Percentiles rank a stretch among this genome's conserved stretches.
Evolutionary conservation across 2,797 vertebrate species (phyloP).

Genomic region (Ispidina lecontei): DNA sequence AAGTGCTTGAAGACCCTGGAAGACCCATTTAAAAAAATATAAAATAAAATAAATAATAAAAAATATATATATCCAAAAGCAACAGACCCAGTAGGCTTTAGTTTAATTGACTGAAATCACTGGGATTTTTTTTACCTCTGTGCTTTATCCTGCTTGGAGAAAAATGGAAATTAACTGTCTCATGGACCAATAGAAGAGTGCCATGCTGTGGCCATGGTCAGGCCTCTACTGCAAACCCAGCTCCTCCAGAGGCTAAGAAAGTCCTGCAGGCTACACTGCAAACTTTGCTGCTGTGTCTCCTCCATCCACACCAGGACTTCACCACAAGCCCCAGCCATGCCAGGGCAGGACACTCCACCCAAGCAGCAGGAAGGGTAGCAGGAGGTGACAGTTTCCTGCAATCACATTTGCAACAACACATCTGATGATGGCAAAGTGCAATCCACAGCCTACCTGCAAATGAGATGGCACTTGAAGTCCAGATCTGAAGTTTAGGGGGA

Average conservation of each 20-base stretch:
- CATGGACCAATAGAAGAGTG: fast-evolving
- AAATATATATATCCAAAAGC: not conserved
- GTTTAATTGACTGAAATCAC: slow-evolving; percentile 38
- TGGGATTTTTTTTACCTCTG: not conserved
- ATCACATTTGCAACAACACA: not conserved
- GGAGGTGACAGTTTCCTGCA: not conserved
- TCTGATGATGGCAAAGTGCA: fast-evolving
- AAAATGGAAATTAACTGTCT: slow-evolving; percentile 8
- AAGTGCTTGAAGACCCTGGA: slow-evolving; percentile 52
- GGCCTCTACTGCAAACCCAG: not conserved
- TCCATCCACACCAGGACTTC: not conserved
- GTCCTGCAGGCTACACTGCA: not conserved
- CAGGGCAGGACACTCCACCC: not conserved
- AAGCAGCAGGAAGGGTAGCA: not conserved
- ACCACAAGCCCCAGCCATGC: not conserved
- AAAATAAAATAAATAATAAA: slow-evolving; percentile 33
- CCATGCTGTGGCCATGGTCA: not conserved
- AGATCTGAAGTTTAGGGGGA: not conserved
- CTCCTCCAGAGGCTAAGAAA: not conserved
- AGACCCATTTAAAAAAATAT: slow-evolving; percentile 52
- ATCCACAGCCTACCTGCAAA: not conserved
- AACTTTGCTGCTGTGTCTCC: not conserved
- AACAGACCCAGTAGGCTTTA: slow-evolving; percentile 11
- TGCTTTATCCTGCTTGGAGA: not conserved
- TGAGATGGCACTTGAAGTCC: not conserved